phyloP scores from a whole-genome alignment of 1,140 invertebrate genomes.

The Drosophila tani region DNA sequence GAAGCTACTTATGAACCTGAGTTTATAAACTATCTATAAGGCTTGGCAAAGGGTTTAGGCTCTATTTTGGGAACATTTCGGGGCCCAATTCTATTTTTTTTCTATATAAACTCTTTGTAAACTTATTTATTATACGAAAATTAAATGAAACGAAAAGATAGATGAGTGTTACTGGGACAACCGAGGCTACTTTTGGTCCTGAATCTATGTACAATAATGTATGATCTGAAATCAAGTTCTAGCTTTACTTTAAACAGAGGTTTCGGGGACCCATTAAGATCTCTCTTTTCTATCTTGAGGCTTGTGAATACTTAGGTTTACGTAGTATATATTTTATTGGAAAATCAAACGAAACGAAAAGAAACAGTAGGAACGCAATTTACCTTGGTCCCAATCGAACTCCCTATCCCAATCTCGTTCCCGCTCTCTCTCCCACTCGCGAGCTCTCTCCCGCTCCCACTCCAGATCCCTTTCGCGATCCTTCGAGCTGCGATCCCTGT shows the following conservation, averaged over 20 bases:
- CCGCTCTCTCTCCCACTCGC: conserved; percentile 84
- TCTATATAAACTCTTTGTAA: background rate
- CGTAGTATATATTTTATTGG: conserved; percentile 49
- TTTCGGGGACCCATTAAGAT: background rate
- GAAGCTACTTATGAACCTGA: conserved; percentile 18
- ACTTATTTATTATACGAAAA: background rate
- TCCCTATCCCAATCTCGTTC: conserved; percentile 84
- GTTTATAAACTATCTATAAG: background rate
- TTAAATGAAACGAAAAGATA: background rate
- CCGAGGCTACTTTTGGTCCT: conserved; percentile 14
- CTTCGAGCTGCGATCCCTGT: conserved; percentile 74
- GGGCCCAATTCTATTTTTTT: background rate
- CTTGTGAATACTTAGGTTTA: conserved; percentile 23
- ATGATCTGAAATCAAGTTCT: conserved; percentile 5
- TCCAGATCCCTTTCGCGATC: conserved; percentile 76
- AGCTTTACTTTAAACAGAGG: background rate
- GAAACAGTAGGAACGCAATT: conserved; percentile 59
- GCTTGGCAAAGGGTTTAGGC: background rate
- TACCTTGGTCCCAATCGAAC: conserved; percentile 85
- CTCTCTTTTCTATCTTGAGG: conserved; percentile 3
- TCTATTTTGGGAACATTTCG: background rate
- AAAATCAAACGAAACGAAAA: conserved; percentile 58
- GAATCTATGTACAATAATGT: conserved; percentile 9
- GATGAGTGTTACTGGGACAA: background rate
- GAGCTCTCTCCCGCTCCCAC: conserved; percentile 79